Conservation (phyloP, 2,113 vertebrate genomes). For the Cryptotis parvus region DNA sequence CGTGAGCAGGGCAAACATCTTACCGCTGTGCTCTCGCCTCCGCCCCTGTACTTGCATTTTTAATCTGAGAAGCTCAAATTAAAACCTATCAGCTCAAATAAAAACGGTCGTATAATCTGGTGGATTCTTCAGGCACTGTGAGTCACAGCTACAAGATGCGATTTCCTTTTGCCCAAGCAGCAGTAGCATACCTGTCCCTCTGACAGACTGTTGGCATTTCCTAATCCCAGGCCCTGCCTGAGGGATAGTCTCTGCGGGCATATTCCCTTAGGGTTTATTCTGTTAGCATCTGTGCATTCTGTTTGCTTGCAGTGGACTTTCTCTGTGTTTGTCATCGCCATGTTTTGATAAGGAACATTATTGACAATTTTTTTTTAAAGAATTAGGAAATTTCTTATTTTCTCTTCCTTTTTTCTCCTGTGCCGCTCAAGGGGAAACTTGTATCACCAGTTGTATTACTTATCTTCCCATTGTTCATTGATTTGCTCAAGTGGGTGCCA, state of each 20-base stretch:
- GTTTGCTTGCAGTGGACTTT: neutral
- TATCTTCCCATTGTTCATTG: too few species aligned
- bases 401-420: neutral
- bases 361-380: neutral
- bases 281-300: neutral
- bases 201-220: neutral
- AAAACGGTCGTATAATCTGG: neutral
- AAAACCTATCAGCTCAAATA: neutral
- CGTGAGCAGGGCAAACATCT: too few species aligned
- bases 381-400: neutral
- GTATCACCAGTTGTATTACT: too few species aligned
- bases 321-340: neutral
- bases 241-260: too few species aligned
- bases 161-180: too few species aligned
- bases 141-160: too few species aligned
- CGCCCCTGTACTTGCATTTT: too few species aligned
- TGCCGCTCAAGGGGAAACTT: neutral
- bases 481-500: too few species aligned
- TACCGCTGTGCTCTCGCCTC: too few species aligned
- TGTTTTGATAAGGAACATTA: conserved; percentile 38
- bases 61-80: neutral
- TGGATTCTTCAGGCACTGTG: neutral
- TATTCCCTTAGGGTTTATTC: neutral
- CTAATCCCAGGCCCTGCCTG: neutral
- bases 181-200: neutral